These are phyloP conservation scores for Anhinga anhinga DNA, from an alignment of 2,113 vertebrate species.

Conservation along the genomic window DNA sequence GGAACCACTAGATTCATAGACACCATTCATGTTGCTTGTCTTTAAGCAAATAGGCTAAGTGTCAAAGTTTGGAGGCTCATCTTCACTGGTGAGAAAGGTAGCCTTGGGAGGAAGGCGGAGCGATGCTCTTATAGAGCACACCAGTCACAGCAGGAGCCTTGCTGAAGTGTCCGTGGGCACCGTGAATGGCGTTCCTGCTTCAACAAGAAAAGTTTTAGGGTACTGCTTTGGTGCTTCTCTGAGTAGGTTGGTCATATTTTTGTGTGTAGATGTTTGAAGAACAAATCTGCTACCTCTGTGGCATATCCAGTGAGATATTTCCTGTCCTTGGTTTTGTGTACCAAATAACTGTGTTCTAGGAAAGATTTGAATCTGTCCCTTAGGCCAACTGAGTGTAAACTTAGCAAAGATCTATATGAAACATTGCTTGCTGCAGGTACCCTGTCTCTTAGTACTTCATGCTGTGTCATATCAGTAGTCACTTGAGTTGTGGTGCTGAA, in stretches of 20 bases:
- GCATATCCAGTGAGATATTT: background rate
- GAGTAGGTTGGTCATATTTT: background rate
- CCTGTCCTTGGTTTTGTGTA: background rate
- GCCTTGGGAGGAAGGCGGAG: background rate
- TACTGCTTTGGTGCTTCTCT: background rate
- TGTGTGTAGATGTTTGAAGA: background rate
- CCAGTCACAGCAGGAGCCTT: too few relatives aligned
- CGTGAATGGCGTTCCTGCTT: background rate
- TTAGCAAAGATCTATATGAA: background rate
- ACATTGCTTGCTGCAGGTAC: accelerated
- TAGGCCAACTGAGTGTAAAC: background rate
- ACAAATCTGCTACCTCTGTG: background rate
- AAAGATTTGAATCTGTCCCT: background rate
- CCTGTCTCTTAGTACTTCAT: background rate
- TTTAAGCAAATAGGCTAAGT: background rate
- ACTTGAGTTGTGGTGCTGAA: background rate
- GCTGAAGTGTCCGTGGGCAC: background rate
- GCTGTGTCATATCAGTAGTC: background rate
- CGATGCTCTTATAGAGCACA: background rate
- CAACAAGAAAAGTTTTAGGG: background rate
- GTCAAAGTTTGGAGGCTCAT: background rate
- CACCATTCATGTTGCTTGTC: background rate
- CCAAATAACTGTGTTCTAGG: background rate
- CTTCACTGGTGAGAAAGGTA: background rate
- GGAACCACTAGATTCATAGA: background rate